These are phyloP conservation scores for Busseola fusca DNA, from an alignment of 2,888 invertebrate species.

Conservation along the genomic window DNA sequence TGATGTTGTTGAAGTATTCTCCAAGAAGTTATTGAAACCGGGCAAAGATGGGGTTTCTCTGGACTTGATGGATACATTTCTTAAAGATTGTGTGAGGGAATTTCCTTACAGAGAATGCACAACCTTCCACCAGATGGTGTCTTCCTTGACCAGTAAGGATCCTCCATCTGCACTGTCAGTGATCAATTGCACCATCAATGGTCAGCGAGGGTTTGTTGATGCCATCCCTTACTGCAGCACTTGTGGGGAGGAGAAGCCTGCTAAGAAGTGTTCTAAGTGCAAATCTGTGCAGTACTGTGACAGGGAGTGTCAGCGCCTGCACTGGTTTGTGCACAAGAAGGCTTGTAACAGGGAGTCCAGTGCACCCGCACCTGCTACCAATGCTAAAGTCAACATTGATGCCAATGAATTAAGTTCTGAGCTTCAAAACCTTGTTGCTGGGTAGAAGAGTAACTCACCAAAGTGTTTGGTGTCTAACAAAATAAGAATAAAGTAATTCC, in stretches of 20 bases:
- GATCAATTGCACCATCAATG: conserved; percentile 95
- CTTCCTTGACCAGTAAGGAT: conserved; percentile 93
- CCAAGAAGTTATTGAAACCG: conserved; percentile 93
- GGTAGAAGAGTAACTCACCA: conserved; percentile 64
- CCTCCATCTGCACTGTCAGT: conserved; percentile 92
- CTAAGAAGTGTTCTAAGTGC: conserved; percentile 98
- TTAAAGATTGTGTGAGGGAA: conserved; percentile 95
- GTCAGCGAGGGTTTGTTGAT: conserved; percentile 94
- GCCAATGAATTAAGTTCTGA: conserved; percentile 85
- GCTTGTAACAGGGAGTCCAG: conserved; percentile 92
- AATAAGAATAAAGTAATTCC: conserved; percentile 57
- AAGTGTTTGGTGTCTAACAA: conserved; percentile 25
- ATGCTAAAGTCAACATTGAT: conserved; percentile 78
- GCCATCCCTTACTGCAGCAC: conserved; percentile 93
- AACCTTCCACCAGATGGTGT: conserved; percentile 95
- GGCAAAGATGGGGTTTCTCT: conserved; percentile 91
- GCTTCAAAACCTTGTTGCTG: conserved; percentile 86
- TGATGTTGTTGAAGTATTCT: conserved; percentile 93
- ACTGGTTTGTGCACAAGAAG: conserved; percentile 97
- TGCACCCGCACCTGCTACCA: conserved; percentile 70
- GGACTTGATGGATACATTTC: conserved; percentile 92
- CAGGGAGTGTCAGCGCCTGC: conserved; percentile 97
- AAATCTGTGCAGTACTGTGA: conserved; percentile 98
- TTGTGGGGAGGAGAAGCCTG: conserved; percentile 96
- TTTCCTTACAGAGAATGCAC: conserved; percentile 97